Evolutionary conservation across 2,888 invertebrate species (phyloP).

Genomic region (Cephus sareptanus): DNA sequence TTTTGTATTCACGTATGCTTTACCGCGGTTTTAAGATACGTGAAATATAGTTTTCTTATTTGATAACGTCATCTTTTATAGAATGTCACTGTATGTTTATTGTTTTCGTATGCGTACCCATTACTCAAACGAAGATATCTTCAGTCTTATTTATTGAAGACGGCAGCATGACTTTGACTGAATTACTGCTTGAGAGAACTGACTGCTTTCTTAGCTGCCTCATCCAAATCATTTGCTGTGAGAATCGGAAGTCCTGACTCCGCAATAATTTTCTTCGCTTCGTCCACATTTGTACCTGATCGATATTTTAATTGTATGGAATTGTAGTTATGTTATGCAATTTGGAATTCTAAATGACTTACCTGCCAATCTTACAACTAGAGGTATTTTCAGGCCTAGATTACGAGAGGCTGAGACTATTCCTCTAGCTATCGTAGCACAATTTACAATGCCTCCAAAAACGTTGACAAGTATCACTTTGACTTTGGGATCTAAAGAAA

Average conservation of each 20-base stretch:
- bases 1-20: background rate
- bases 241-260: constrained; percentile 87
- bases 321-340: background rate
- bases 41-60: background rate
- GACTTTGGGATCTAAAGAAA: constrained; percentile 80
- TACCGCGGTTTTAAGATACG: background rate
- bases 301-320: background rate
- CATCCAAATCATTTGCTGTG: constrained; percentile 88
- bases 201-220: constrained; percentile 92
- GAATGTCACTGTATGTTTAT: background rate
- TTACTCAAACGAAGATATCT: background rate
- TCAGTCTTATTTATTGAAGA: background rate
- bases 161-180: background rate
- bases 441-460: constrained; percentile 99
- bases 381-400: constrained; percentile 83
- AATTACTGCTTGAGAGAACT: constrained; percentile 26
- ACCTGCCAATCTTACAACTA: constrained; percentile 96
- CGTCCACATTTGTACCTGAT: constrained; percentile 83
- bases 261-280: constrained; percentile 84
- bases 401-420: constrained; percentile 89
- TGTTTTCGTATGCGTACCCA: background rate
- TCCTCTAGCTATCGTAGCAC: constrained; percentile 95
- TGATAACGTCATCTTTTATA: background rate
- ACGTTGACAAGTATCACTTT: constrained; percentile 97
- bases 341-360: constrained; percentile 13